A percentile compares a stretch with the other conserved stretches of the same genome.
These are phyloP conservation scores for Frankliniella intonsa DNA, from an alignment of 2,888 invertebrate species.

Conservation along the genomic window DNA sequence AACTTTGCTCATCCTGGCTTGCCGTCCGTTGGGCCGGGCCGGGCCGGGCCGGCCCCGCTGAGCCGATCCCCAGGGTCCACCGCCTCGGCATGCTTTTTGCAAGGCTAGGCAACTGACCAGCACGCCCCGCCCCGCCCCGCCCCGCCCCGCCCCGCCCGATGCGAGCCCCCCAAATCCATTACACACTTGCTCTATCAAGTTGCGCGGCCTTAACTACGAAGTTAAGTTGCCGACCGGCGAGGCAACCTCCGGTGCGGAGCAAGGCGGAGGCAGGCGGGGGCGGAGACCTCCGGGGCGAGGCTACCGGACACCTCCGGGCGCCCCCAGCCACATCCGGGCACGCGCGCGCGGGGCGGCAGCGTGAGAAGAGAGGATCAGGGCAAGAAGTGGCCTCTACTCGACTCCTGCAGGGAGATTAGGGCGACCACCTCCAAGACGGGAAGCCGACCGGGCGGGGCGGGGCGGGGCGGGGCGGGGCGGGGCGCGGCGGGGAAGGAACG, in stretches of 20 bases:
- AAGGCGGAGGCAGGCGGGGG: too few relatives aligned
- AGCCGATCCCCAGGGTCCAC: neutral
- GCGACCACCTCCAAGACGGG: too few relatives aligned
- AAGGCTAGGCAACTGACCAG: conserved; percentile 5
- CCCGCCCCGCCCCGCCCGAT: neutral
- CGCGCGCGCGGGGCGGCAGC: too few relatives aligned
- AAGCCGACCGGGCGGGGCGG: too few relatives aligned
- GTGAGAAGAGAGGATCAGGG: too few relatives aligned
- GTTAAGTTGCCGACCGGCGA: too few relatives aligned
- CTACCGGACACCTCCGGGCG: neutral
- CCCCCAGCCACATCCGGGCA: neutral
- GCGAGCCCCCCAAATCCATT: neutral
- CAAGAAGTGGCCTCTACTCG: too few relatives aligned
- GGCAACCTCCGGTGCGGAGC: too few relatives aligned
- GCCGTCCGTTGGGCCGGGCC: neutral
- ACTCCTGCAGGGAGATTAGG: too few relatives aligned
- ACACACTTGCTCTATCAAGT: conserved; percentile 24
- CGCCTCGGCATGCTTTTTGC: neutral
- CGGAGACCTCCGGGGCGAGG: too few relatives aligned
- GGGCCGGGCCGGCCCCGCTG: neutral
- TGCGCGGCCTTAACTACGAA: neutral
- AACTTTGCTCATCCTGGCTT: conserved; percentile 5
- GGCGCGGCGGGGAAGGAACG: neutral
- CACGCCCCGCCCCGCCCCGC: neutral
- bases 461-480: too few relatives aligned